phyloP scores from a whole-genome alignment of 2,888 invertebrate genomes.

The Acleris cristana region DNA sequence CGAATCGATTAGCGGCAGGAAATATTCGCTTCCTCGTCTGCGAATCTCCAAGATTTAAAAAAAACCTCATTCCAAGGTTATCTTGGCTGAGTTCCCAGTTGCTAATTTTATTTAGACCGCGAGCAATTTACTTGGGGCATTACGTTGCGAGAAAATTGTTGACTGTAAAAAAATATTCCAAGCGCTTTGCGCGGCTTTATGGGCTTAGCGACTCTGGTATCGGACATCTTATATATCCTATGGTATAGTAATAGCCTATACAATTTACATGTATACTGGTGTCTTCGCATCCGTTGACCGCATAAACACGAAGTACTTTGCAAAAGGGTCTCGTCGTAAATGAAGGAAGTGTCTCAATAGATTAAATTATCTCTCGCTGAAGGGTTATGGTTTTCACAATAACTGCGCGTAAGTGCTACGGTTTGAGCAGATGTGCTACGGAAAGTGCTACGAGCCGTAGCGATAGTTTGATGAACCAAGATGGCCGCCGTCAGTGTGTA shows the following conservation, averaged over 20 bases:
- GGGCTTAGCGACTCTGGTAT: constrained; percentile 6
- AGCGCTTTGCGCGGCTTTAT: background rate
- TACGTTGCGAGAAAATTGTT: background rate
- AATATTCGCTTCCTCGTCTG: constrained; percentile 43
- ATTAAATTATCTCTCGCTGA: constrained; percentile 24
- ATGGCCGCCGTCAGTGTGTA: background rate
- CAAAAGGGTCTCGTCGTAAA: constrained; percentile 25
- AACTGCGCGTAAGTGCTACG: constrained; percentile 25
- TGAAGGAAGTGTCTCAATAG: constrained; percentile 26
- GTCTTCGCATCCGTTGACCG: constrained; percentile 16
- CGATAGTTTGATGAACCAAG: background rate
- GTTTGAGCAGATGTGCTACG: constrained; percentile 15
- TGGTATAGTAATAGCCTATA: background rate
- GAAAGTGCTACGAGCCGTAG: constrained; percentile 9
- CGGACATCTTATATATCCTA: background rate
- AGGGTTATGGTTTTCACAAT: constrained; percentile 18
- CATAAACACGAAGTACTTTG: constrained; percentile 16
- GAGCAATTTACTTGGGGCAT: background rate
- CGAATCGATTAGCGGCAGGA: constrained; percentile 66
- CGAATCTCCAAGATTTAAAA: constrained; percentile 4
- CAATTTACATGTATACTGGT: background rate
- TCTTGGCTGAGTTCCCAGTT: constrained; percentile 2
- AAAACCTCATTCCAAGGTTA: background rate
- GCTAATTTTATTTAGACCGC: constrained; percentile 18
- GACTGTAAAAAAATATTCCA: background rate